Evolutionary conservation across 2,888 invertebrate species (phyloP).

Genomic region (Acleris sparsana): DNA sequence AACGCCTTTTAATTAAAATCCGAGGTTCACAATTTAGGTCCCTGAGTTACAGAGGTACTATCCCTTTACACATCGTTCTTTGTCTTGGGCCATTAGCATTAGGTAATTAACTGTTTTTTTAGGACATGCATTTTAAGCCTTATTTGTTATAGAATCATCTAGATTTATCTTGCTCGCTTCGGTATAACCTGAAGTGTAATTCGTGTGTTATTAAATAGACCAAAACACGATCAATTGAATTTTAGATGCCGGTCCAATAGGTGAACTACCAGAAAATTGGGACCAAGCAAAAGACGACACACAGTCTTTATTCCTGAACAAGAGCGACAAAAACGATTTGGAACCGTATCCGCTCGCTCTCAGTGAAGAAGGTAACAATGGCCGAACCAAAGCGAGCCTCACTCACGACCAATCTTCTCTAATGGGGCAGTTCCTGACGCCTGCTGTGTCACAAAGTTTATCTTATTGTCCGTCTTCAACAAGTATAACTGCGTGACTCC

Average conservation of each 20-base stretch:
- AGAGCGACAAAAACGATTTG: constrained; percentile 81
- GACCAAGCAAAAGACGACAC: constrained; percentile 81
- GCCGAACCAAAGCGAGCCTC: constrained; percentile 42
- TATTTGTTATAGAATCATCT: not conserved
- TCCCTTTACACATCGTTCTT: too few species aligned
- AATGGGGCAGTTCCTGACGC: constrained; percentile 37
- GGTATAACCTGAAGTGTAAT: constrained; percentile 40
- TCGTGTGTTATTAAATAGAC: constrained; percentile 29
- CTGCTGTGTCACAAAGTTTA: constrained; percentile 26
- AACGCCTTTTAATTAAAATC: too few species aligned
- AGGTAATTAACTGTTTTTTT: too few species aligned
- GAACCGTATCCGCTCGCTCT: constrained; percentile 80
- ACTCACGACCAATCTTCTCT: constrained; percentile 34
- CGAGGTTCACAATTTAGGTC: too few species aligned
- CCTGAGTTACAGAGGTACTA: too few species aligned
- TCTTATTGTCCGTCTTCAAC: constrained; percentile 27
- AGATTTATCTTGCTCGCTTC: constrained; percentile 40
- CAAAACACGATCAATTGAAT: constrained; percentile 40
- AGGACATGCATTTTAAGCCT: too few species aligned
- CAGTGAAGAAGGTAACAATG: constrained; percentile 75
- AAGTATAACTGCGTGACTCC: constrained; percentile 24
- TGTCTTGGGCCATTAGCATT: too few species aligned
- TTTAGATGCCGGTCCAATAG: constrained; percentile 74
- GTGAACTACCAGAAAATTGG: constrained; percentile 80
- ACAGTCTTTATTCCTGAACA: constrained; percentile 79